A percentile compares a stretch with the other conserved stretches of the same genome.
Evolutionary conservation across 1,140 invertebrate genomes (phyloP).

Genomic region (Musca vetustissima): DNA sequence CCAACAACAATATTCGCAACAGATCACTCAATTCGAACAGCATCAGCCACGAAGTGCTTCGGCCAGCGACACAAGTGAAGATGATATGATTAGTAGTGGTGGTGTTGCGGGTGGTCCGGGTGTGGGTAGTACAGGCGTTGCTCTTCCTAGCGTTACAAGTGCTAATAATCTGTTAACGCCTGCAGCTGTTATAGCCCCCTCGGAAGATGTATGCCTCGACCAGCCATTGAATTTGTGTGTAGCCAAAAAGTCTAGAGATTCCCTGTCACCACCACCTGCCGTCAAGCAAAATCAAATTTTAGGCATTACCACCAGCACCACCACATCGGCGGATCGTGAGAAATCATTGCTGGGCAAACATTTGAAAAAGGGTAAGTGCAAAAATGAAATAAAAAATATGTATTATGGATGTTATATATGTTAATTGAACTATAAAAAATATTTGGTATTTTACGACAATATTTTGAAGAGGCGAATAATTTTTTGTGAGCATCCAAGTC

Average conservation of each 20-base stretch:
- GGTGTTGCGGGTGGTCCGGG: neutral
- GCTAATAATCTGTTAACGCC: neutral
- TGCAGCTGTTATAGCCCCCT: neutral
- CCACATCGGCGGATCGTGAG: neutral
- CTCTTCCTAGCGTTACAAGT: neutral
- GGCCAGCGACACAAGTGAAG: slow-evolving; percentile 52
- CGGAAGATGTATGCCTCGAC: slow-evolving; percentile 33
- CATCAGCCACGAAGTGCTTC: slow-evolving; percentile 42
- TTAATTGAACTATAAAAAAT: too few relatives aligned
- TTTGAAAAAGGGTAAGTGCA: slow-evolving; percentile 19
- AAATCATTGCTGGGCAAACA: neutral
- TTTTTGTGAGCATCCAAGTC: too few relatives aligned
- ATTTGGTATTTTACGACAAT: too few relatives aligned
- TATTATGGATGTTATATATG: too few relatives aligned
- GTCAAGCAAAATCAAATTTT: slow-evolving; percentile 27
- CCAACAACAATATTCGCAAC: slow-evolving; percentile 40
- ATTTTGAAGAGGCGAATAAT: too few relatives aligned
- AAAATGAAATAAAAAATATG: neutral
- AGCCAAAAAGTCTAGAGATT: slow-evolving; percentile 49
- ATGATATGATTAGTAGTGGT: slow-evolving; percentile 34
- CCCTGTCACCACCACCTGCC: slow-evolving; percentile 27
- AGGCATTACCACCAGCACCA: neutral
- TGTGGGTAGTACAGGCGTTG: neutral
- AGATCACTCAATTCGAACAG: slow-evolving; percentile 18
- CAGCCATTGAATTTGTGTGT: slow-evolving; percentile 53